Evolutionary conservation across 2,113 vertebrate genomes (phyloP).

Genomic region (Canis aureus): DNA sequence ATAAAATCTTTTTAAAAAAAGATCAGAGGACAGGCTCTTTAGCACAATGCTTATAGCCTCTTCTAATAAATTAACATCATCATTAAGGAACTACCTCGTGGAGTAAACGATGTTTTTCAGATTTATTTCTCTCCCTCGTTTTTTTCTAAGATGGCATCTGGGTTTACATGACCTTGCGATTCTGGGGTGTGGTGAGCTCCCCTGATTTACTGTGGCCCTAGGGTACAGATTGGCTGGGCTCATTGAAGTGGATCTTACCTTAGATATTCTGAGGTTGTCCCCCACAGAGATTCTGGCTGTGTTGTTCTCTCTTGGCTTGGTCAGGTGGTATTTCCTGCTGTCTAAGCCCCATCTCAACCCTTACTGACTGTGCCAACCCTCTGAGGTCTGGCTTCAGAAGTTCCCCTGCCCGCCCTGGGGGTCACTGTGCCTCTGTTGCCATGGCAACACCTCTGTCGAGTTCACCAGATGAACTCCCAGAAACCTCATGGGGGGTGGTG

Average conservation of each 20-base stretch:
- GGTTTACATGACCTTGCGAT: not conserved
- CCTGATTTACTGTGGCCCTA: not conserved
- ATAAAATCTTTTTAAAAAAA: not conserved
- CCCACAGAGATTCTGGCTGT: not conserved
- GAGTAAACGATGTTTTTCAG: conserved; percentile 22
- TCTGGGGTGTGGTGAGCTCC: not conserved
- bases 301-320: conserved; percentile 27
- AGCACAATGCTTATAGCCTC: not conserved
- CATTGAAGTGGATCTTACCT: not conserved
- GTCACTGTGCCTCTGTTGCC: not conserved
- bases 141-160: conserved; percentile 39
- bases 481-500: not conserved
- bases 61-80: not conserved
- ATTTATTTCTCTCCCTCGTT: conserved; percentile 17
- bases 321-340: conserved; percentile 48
- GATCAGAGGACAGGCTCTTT: not conserved
- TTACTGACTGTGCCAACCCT: not conserved
- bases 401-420: not conserved
- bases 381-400: not conserved
- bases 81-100: conserved; percentile 22
- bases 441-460: not conserved
- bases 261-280: not conserved
- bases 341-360: not conserved
- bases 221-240: not conserved
- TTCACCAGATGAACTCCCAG: conserved; percentile 34